A percentile compares a stretch with the other conserved stretches of the same genome.
These are phyloP conservation scores for Stichodactyla helianthus DNA, from an alignment of 64 coral and sea anemone genomes.

Conservation along the genomic window DNA sequence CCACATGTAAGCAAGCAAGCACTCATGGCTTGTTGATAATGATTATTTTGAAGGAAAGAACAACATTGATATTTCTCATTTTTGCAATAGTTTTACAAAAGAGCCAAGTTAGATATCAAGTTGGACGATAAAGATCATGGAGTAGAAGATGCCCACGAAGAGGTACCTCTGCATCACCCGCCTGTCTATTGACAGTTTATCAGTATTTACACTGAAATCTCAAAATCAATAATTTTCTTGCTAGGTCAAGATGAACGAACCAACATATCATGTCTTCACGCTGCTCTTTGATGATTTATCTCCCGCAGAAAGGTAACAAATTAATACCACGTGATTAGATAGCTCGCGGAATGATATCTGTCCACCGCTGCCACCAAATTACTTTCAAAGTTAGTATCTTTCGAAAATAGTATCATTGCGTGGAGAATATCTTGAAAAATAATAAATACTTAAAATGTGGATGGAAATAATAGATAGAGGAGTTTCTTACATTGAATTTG, in stretches of 20 bases:
- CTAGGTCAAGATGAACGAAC: background rate
- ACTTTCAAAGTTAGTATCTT: too few species aligned
- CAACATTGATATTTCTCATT: background rate
- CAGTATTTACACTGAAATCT: background rate
- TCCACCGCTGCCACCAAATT: background rate
- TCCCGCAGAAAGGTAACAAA: background rate
- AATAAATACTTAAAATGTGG: too few species aligned
- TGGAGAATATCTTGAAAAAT: too few species aligned
- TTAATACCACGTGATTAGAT: background rate
- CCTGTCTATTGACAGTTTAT: background rate
- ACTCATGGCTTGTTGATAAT: too few species aligned
- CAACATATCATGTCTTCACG: background rate
- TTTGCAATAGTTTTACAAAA: background rate
- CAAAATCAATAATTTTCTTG: background rate
- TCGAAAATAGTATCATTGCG: too few species aligned
- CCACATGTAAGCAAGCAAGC: background rate
- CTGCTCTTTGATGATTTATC: constrained; percentile 1
- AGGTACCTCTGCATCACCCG: background rate
- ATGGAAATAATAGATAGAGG: background rate
- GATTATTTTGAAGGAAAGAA: too few species aligned
- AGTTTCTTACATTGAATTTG: background rate
- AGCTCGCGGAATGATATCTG: too few species aligned
- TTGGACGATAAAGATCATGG: background rate
- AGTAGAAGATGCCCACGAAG: background rate
- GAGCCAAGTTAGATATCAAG: background rate